phyloP scores from a whole-genome alignment of 2,113 vertebrate species.

The Egretta garzetta region DNA sequence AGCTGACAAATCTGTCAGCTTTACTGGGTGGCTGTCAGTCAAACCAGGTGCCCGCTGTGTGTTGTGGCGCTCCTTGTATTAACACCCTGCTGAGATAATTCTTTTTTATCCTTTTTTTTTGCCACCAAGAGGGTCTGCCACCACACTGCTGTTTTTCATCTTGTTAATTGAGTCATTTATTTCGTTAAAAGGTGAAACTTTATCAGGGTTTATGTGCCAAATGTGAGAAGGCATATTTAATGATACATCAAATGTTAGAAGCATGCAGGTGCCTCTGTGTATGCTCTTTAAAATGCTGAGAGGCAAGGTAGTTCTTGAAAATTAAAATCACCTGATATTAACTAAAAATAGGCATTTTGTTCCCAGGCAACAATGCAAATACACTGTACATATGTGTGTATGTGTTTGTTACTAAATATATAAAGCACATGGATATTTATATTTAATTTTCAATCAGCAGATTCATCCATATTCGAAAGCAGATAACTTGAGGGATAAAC shows the following conservation, averaged over 20 bases:
- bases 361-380: constrained; percentile 1
- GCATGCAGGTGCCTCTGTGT: constrained; percentile 57
- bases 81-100: constrained; percentile 85
- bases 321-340: constrained; percentile 53
- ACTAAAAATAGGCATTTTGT: constrained; percentile 31
- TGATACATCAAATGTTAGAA: constrained; percentile 73
- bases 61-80: constrained; percentile 79
- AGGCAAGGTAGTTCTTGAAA: background rate
- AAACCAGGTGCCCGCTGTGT: constrained; percentile 75
- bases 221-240: constrained; percentile 79
- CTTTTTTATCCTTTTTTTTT: constrained; percentile 80
- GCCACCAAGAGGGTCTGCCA: constrained; percentile 81
- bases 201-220: constrained; percentile 77
- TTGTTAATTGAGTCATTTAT: constrained; percentile 92
- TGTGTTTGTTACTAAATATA: constrained; percentile 48
- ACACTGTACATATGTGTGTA: background rate
- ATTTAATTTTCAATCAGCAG: constrained; percentile 60
- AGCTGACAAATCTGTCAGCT: constrained; percentile 78
- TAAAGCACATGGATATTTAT: constrained; percentile 38
- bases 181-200: constrained; percentile 86
- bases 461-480: constrained; percentile 50
- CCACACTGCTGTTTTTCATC: constrained; percentile 81
- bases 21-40: constrained; percentile 82
- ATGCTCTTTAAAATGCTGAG: constrained; percentile 45
- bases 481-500: constrained; percentile 63